A percentile compares a stretch with the other conserved stretches of the same genome.
Conservation (phyloP, 2,888 invertebrate genomes). For the Hirtodrosophila histrioides region DNA sequence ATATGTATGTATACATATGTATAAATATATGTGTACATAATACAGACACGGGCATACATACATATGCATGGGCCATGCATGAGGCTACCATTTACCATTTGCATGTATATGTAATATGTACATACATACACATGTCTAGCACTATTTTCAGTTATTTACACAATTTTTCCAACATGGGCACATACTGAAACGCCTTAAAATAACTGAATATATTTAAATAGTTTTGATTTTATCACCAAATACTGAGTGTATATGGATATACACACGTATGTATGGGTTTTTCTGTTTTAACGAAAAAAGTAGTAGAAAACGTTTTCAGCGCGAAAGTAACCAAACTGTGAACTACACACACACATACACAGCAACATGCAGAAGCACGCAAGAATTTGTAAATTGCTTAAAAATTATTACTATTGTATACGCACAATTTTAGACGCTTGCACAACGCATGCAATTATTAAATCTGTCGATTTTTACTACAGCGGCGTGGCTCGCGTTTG, state of each 20-base stretch:
- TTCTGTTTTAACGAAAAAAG: conserved; percentile 39
- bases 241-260: conserved; percentile 25
- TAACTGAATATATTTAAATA: conserved; percentile 29
- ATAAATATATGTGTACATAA: too few species aligned
- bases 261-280: conserved; percentile 17
- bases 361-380: conserved; percentile 56
- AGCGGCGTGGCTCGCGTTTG: conserved; percentile 69
- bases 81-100: conserved; percentile 17
- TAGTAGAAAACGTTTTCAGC: conserved; percentile 72
- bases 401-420: conserved; percentile 56
- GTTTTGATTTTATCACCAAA: conserved; percentile 43
- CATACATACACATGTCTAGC: conserved; percentile 40
- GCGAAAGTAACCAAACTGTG: conserved; percentile 70
- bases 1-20: not conserved
- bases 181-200: conserved; percentile 29
- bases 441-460: conserved; percentile 48
- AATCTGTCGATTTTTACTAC: conserved; percentile 52
- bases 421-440: conserved; percentile 58
- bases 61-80: conserved; percentile 31
- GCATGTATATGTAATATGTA: conserved; percentile 43
- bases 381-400: conserved; percentile 69
- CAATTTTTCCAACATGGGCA: conserved; percentile 38
- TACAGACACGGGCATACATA: conserved; percentile 5
- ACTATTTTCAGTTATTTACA: conserved; percentile 77
- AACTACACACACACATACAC: conserved; percentile 38